Base-by-base conservation (phyloP, 2,888 invertebrate genomes). In the Morinoia aosen region DNA sequence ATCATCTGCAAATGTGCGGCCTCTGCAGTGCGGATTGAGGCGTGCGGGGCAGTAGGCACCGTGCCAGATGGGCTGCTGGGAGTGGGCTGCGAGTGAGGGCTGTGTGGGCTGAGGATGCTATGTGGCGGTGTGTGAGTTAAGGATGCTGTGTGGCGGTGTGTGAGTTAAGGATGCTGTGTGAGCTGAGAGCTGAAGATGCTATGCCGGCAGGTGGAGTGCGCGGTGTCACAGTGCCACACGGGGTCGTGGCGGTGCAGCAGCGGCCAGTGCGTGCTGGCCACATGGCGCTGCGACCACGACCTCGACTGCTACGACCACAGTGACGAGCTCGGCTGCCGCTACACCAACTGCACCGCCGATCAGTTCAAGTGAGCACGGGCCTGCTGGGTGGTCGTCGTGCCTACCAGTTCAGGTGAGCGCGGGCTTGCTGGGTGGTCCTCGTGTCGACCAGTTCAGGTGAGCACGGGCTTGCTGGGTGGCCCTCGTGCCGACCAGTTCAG, bases 401-500 rank as follows among this genome's bases (percentile, higher is more conserved):
- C 4, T 97, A 97, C 96, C 98, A 98, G 97, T 98, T 98, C 97
- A 97, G 97, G 96, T 96, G 96, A 96, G 58, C 48, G 95, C 11
- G 94, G 94, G 10, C 58, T 58, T 58, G 58, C 58, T 58, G 10
- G 58, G n/a, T n/a, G n/a, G n/a, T n/a, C n/a, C n/a, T n/a, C n/a
- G n/a, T n/a, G 97, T 97, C 4, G 97, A 97, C 96, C 98, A 98
- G 97, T 98, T 98, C 97, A 97, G 97, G 96, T 96, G 61, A 76
- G 76, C 48, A 5, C 48, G 48, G 48, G 48, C 48, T 5, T 48
- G 3, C 48, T 48, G 3, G 48, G 3, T 48, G 48, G 48, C 5
- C 48, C 48, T 48, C 48, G n/a, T n/a, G n/a, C n/a, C n/a, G n/a
- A n/a, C n/a, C n/a, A n/a, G n/a, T n/a, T n/a, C n/a, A n/a, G n/a